Base-by-base conservation (phyloP, 2,888 invertebrate species). In the Timema cristinae region DNA sequence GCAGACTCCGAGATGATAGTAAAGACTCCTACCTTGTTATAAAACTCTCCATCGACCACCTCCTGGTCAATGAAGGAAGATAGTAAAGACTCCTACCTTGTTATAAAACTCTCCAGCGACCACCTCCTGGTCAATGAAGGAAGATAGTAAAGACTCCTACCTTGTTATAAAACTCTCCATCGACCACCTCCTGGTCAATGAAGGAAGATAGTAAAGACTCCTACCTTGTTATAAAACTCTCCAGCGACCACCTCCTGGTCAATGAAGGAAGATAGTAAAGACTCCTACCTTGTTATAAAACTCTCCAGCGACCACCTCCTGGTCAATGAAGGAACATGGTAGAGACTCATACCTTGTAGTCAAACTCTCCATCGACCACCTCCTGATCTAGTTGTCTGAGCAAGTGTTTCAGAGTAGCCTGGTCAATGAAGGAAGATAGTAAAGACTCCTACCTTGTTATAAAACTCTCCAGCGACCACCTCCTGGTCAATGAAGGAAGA, bases 291-390 rank as follows among this genome's bases (percentile, higher is more conserved):
- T 89, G 4, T 83, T 79, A 79, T 90, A 87, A 79, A 91, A 90
- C 79, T 91, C 91, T 48, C 85, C 87, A 76, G 91, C 90, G 50
- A 91, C 87, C 10, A 87, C 85, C 73, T 90, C 89, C 72, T 87
- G 86, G 76, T 89, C 88, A 32, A 4, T 32, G 4, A 32, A 32
- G 32, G 32, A 32, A 32, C 32, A 47, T 13, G 5, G 11, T 63
- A 59, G 6, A 13, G 5, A n/a, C 16, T 71, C 71, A 77, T 79
- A 90, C 90, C 84, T 89, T 89, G 4, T 83, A 79, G 79, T 90
- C 87, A 79, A 91, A 90, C 79, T 91, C 91, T 48, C 85, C 87
- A 76, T 91, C 90, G 50, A 91, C 87, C 10, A 87, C 85, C 73
- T 90, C 89, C 72, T 87, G 86, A 76, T 89, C 88, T 15, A 91